phyloP scores from a whole-genome alignment of 2,888 invertebrate species.

The Mongoloraphidia duomilia region DNA sequence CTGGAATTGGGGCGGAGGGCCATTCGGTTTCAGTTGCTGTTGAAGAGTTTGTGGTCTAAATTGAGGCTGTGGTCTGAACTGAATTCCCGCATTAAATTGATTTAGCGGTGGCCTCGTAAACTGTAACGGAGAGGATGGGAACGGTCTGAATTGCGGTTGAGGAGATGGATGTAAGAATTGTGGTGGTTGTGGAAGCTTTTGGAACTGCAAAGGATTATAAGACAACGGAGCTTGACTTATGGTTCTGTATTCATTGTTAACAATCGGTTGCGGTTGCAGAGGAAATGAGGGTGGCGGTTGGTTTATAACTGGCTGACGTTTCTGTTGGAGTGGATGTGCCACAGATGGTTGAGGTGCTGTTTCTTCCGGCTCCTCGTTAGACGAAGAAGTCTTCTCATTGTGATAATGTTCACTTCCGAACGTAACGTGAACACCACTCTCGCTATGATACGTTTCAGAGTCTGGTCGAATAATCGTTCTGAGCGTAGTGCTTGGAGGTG shows the following conservation, averaged over 20 bases:
- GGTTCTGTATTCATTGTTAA: constrained; percentile 23
- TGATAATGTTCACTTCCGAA: constrained; percentile 53
- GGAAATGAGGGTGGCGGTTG: constrained; percentile 15
- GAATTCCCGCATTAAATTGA: constrained; percentile 20
- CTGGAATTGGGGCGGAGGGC: constrained; percentile 20
- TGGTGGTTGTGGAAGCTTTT: constrained; percentile 19
- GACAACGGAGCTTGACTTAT: background rate
- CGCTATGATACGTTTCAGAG: constrained; percentile 68
- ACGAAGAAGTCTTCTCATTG: constrained; percentile 31
- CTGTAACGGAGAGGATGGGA: constrained; percentile 10
- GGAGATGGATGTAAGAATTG: constrained; percentile 22
- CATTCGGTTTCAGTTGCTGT: constrained; percentile 13
- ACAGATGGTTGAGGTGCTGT: constrained; percentile 50
- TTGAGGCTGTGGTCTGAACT: constrained; percentile 31
- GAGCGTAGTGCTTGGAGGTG: constrained; percentile 60
- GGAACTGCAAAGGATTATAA: background rate
- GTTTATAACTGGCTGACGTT: constrained; percentile 11
- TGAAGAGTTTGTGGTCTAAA: constrained; percentile 29
- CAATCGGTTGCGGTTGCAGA: constrained; percentile 32
- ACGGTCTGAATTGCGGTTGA: constrained; percentile 18
- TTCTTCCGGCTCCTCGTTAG: constrained; percentile 40
- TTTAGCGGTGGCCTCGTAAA: constrained; percentile 27
- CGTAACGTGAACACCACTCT: constrained; percentile 67
- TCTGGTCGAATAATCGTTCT: constrained; percentile 77
- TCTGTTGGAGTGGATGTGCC: constrained; percentile 27